Percentiles rank a stretch among this genome's conserved stretches.
Evolutionary conservation across 2,888 invertebrate species (phyloP).

Genomic region (Gnatocerus cornutus): DNA sequence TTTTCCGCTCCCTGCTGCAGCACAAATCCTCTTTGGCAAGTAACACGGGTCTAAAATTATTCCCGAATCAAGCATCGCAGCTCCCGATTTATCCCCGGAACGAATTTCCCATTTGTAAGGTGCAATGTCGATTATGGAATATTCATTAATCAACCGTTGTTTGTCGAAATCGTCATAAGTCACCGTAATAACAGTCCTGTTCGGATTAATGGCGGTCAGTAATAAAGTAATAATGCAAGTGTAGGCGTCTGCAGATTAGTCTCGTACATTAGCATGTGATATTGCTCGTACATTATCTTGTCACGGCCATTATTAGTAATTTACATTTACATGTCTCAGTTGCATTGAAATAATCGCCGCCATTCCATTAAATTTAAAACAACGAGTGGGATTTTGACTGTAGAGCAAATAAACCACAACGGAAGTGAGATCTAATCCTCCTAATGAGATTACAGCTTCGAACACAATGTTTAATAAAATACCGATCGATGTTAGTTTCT

Average conservation of each 20-base stretch:
- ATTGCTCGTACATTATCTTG: conserved; percentile 49
- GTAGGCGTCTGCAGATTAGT: conserved; percentile 44
- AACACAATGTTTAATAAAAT: conserved; percentile 48
- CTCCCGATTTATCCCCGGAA: background rate
- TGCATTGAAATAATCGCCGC: conserved; percentile 47
- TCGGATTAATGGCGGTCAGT: conserved; percentile 27
- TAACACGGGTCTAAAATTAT: background rate
- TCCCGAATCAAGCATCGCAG: background rate
- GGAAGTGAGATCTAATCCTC: conserved; percentile 43
- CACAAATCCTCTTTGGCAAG: background rate
- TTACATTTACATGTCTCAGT: conserved; percentile 50
- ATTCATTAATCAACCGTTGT: conserved; percentile 18
- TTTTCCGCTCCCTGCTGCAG: background rate
- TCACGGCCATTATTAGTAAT: conserved; percentile 49
- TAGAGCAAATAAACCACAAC: conserved; percentile 36
- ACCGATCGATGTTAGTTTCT: conserved; percentile 38
- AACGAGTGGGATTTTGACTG: conserved; percentile 5
- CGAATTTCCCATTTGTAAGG: conserved; percentile 1
- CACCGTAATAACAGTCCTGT: conserved; percentile 14
- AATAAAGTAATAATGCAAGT: conserved; percentile 47
- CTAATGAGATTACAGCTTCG: conserved; percentile 41
- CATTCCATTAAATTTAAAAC: conserved; percentile 34
- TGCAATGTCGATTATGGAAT: background rate
- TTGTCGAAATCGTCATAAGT: conserved; percentile 29
- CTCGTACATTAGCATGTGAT: conserved; percentile 49